Conservation (phyloP, 2,888 invertebrate genomes). For the Diloba caeruleocephala region DNA sequence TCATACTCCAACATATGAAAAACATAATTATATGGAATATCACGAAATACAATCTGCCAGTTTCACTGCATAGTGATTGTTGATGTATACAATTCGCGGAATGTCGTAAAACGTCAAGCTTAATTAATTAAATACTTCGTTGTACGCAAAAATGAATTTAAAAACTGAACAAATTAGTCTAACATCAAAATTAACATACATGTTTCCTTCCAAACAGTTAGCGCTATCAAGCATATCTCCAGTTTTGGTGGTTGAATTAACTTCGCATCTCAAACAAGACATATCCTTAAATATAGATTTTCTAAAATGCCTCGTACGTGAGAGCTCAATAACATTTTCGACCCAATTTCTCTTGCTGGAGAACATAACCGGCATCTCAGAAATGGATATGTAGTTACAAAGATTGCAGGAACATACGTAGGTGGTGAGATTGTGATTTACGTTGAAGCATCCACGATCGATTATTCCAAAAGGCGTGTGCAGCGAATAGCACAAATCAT, state of each 20-base stretch:
- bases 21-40: not conserved
- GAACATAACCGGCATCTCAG: conserved; percentile 77
- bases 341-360: conserved; percentile 71
- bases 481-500: conserved; percentile 75
- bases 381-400: conserved; percentile 77
- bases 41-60: not conserved
- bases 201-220: conserved; percentile 75
- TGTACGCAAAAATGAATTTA: no score
- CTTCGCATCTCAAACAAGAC: conserved; percentile 78
- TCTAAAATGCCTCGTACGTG: conserved; percentile 70
- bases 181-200: conserved; percentile 60
- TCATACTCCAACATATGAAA: not conserved
- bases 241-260: conserved; percentile 62
- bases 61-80: not conserved
- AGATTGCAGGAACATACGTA: conserved; percentile 81
- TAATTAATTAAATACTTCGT: no score
- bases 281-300: conserved; percentile 74
- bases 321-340: conserved; percentile 75
- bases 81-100: no score
- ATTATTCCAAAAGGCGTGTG: conserved; percentile 82
- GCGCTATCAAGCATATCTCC: conserved; percentile 59
- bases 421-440: conserved; percentile 69
- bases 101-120: no score
- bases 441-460: conserved; percentile 77
- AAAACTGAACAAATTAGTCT: not conserved